Base-by-base conservation (phyloP, 1,140 invertebrate species). In the Hesperophylax magnus region DNA sequence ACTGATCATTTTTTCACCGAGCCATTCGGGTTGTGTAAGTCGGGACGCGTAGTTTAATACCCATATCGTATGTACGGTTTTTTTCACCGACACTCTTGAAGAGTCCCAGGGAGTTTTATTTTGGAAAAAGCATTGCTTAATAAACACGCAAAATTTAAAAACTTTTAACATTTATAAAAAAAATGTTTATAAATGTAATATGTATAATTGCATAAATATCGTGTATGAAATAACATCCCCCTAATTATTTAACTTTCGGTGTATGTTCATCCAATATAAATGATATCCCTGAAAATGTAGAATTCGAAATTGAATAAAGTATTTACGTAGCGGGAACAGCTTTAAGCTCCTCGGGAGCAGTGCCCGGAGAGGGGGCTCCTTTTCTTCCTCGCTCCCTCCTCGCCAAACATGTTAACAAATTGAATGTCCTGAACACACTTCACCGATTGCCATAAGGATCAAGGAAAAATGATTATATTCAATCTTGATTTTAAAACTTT, bases 371-470 rank as follows among this genome's bases (percentile, higher is more conserved):
- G n/a, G n/a, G 20, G n/a, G n/a, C 1, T 3, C 9, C 5, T 1
- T 56, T 6, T 24, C 22, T 65, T 15, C 20, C 17, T 34, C 17
- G 11, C 2, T 27, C 17, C 14, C 8, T 27, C 9, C 63, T 20
- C 27, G 27, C 61, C 63, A 22, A 53, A 52, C 22, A 52, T 24
- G 39, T 24, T 71, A 53, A 71, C 39, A 71, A 71, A 71, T 71
- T 71, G 67, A 52, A 71, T 71, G 67, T 71, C 67, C 18, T 18
- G 67, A 39, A 47, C 67, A 71, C 67, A 9, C 67, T 52, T 24
- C 47, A 22, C 63, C 11, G 63, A 67, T 67, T 22, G 27, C 63
- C 63, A 8, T 27, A 67, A 67, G 27, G 17, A 67, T 47, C 39
- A 47, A 47, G 11, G 39, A 47, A 47, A 47, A 47, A 18, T 54